Conservation (phyloP, 2,888 invertebrate species). For the Drosophila mayaguana region DNA sequence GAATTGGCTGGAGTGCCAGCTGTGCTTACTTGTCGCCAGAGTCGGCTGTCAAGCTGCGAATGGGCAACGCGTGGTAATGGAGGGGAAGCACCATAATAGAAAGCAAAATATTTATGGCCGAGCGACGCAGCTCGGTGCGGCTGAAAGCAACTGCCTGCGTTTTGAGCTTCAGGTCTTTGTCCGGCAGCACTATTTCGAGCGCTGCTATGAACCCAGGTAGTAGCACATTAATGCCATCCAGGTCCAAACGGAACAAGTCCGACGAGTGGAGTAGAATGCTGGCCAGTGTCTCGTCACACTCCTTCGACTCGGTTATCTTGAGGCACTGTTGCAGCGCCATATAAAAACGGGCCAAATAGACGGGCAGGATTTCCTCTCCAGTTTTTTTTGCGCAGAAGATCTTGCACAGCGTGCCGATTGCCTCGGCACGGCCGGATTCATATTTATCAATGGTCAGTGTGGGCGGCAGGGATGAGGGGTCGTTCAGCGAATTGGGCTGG, state of each 20-base stretch:
- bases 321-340: conserved; percentile 95
- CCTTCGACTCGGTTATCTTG: conserved; percentile 88
- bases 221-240: conserved; percentile 96
- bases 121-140: conserved; percentile 92
- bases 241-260: conserved; percentile 95
- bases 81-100: conserved; percentile 97
- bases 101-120: conserved; percentile 95
- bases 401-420: conserved; percentile 96
- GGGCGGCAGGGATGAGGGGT: conserved; percentile 89
- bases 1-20: conserved; percentile 1
- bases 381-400: conserved; percentile 98
- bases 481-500: conserved; percentile 88
- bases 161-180: conserved; percentile 92
- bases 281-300: conserved; percentile 92
- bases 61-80: conserved; percentile 93
- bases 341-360: conserved; percentile 97
- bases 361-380: conserved; percentile 93
- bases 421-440: conserved; percentile 96
- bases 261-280: conserved; percentile 94
- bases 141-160: conserved; percentile 87
- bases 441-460: conserved; percentile 91
- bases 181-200: conserved; percentile 95
- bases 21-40: conserved; percentile 86
- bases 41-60: conserved; percentile 89
- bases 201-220: conserved; percentile 96